Conservation (phyloP, 2,797 vertebrate genomes). For the Aratinga solstitialis region DNA sequence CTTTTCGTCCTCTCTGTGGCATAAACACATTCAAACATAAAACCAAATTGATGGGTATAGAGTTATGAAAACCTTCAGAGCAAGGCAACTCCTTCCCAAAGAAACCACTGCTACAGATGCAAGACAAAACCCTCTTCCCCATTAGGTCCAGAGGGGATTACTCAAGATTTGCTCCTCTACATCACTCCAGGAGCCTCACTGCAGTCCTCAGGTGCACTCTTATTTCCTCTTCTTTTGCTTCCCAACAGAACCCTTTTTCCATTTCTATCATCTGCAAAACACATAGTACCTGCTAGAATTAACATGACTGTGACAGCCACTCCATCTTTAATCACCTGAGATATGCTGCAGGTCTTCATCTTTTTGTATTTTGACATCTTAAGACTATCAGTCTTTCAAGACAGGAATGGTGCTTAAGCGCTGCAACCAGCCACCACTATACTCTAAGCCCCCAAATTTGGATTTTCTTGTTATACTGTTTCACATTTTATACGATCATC, state of each 20-base stretch:
- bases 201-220: background rate
- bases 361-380: background rate
- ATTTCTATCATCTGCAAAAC: background rate
- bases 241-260: background rate
- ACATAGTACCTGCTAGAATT: accelerated
- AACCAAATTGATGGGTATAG: background rate
- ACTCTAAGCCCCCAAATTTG: background rate
- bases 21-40: background rate
- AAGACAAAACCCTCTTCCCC: background rate
- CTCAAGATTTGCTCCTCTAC: background rate
- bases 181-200: background rate
- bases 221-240: background rate
- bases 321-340: background rate
- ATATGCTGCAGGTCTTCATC: background rate
- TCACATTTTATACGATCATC: background rate
- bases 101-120: background rate
- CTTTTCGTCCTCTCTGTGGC: background rate
- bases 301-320: background rate
- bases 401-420: background rate
- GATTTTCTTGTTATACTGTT: background rate
- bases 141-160: background rate
- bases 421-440: background rate
- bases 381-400: background rate
- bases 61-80: background rate
- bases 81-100: background rate